phyloP scores from a whole-genome alignment of 2,113 vertebrate species.

The Hippoglossus stenolepis region DNA sequence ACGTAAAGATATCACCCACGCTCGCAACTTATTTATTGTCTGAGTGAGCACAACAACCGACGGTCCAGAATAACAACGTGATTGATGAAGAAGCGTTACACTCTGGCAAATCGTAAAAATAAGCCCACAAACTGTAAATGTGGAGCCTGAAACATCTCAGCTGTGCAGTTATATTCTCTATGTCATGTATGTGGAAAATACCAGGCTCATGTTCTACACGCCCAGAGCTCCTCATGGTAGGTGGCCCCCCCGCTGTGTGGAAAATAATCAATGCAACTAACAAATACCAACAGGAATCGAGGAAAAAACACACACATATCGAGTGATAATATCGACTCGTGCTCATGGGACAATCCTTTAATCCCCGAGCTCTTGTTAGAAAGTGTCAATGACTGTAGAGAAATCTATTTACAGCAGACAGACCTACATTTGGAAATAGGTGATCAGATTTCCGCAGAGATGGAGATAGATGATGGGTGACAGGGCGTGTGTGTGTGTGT shows the following conservation, averaged over 20 bases:
- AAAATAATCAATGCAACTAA: conserved; percentile 32
- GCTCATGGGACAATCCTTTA: conserved; percentile 29
- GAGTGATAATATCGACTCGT: conserved; percentile 27
- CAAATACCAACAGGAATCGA: conserved; percentile 9
- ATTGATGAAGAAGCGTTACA: conserved; percentile 27
- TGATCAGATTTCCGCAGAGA: conserved; percentile 63
- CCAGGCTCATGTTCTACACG: conserved; percentile 43
- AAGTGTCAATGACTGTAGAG: conserved; percentile 26
- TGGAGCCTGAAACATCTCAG: conserved; percentile 52
- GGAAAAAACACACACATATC: conserved; percentile 4
- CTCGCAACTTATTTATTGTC: conserved; percentile 22
- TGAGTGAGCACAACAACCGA: not conserved
- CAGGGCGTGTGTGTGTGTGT: not conserved
- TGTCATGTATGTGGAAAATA: conserved; percentile 43
- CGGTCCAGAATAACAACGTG: not conserved
- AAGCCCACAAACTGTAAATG: conserved; percentile 47
- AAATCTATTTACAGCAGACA: conserved; percentile 59
- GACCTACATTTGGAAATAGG: conserved; percentile 39
- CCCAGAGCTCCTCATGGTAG: conserved; percentile 14
- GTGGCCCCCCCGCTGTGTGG: conserved; percentile 8
- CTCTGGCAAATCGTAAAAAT: conserved; percentile 44
- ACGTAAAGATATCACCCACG: conserved; percentile 42
- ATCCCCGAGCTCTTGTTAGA: conserved; percentile 37
- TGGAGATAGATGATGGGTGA: conserved; percentile 20
- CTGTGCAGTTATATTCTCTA: conserved; percentile 52